Conservation (phyloP, 2,888 invertebrate species). For the Synanthedon andrenaeformis region DNA sequence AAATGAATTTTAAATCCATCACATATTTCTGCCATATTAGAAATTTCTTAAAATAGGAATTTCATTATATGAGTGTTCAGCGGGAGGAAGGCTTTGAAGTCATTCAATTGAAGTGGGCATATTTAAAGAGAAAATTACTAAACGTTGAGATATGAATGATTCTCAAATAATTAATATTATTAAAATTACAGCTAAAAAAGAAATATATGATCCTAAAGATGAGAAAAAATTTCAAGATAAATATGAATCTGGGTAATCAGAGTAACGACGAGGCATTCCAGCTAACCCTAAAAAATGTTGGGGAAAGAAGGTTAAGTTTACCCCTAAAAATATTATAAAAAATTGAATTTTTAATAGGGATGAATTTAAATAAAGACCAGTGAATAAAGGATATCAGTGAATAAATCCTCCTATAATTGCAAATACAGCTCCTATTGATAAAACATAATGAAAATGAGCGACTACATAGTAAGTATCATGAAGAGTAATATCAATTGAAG, state of each 20-base stretch:
- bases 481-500: slow-evolving; percentile 80
- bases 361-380: slow-evolving; percentile 71
- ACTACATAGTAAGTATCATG: slow-evolving; percentile 90
- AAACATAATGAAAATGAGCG: slow-evolving; percentile 85
- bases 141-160: slow-evolving; percentile 65
- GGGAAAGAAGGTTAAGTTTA: slow-evolving; percentile 85
- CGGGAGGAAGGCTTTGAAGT: slow-evolving; percentile 67
- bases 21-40: slow-evolving; percentile 72
- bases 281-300: slow-evolving; percentile 75
- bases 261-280: slow-evolving; percentile 80
- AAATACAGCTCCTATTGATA: slow-evolving; percentile 85
- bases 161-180: slow-evolving; percentile 75
- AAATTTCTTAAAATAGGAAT: slow-evolving; percentile 69
- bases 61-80: slow-evolving; percentile 73
- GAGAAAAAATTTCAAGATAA: slow-evolving; percentile 76
- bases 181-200: slow-evolving; percentile 67
- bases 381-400: slow-evolving; percentile 78
- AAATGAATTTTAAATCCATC: slow-evolving; percentile 76
- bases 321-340: slow-evolving; percentile 78
- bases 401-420: slow-evolving; percentile 80
- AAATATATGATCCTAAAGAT: slow-evolving; percentile 76
- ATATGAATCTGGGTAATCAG: slow-evolving; percentile 78
- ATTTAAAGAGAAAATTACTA: slow-evolving; percentile 58
- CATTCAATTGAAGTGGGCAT: slow-evolving; percentile 73
- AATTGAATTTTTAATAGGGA: slow-evolving; percentile 77